These are phyloP conservation scores for Nymphalis polychloros DNA, from an alignment of 2,888 invertebrate genomes.

Conservation along the genomic window DNA sequence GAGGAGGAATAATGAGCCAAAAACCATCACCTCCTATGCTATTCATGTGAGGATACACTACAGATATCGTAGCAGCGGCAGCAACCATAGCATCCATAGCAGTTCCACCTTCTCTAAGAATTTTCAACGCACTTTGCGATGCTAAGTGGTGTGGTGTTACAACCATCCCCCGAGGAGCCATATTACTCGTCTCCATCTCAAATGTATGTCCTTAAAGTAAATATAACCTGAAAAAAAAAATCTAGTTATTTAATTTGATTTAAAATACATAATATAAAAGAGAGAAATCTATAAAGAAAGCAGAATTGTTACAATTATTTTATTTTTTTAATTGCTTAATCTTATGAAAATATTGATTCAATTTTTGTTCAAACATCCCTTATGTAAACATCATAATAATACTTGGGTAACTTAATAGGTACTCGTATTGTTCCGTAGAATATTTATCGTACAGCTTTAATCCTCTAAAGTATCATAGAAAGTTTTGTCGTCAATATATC, in stretches of 20 bases:
- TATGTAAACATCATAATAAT: neutral
- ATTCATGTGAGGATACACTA: slow-evolving; percentile 74
- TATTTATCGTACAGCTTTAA: slow-evolving; percentile 17
- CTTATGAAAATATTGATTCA: too few relatives aligned
- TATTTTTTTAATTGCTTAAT: too few relatives aligned
- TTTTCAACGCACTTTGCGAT: slow-evolving; percentile 64
- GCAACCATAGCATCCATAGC: slow-evolving; percentile 72
- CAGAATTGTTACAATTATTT: too few relatives aligned
- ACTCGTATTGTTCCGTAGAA: slow-evolving; percentile 6
- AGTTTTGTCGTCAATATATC: slow-evolving; percentile 66
- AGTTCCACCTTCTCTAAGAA: slow-evolving; percentile 68
- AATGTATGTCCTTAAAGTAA: slow-evolving; percentile 17
- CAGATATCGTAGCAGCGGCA: slow-evolving; percentile 70
- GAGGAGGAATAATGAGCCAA: slow-evolving; percentile 71
- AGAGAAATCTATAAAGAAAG: too few relatives aligned
- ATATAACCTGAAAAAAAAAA: neutral
- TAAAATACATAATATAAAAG: neutral
- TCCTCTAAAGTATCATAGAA: slow-evolving; percentile 47
- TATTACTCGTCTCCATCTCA: slow-evolving; percentile 52
- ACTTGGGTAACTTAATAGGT: neutral
- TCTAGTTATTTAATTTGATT: neutral
- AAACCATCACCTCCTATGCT: slow-evolving; percentile 71
- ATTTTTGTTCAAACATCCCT: too few relatives aligned
- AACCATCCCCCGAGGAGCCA: slow-evolving; percentile 65
- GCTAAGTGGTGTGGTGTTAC: slow-evolving; percentile 74